Base-by-base conservation (phyloP, 2,888 invertebrate genomes). In the Mechanitis mazaeus region DNA sequence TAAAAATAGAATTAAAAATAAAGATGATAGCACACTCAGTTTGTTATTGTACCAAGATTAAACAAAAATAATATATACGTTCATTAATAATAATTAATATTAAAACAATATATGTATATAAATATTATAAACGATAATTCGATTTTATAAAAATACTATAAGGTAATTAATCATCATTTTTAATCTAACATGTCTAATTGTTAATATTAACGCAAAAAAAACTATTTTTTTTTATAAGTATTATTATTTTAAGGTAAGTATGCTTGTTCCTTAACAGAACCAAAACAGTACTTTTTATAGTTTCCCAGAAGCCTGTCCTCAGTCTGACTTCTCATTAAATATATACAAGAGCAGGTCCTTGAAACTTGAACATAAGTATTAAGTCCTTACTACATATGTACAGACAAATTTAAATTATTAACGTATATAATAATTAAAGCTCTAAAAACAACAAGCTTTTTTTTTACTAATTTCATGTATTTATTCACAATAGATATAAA, bases 261-360 rank as follows among this genome's bases (percentile, higher is more conserved):
- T 59, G 9, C 35, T 47, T 9, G 3, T 35, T 55, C 59, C 58
- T 61, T 59, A n/a, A 61, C 57, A 33, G 58, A 56, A 61, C 61
- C 67, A 55, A 61, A 64, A 67, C 35, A 50, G 59, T 61, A 61
- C 59, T 59, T 64, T 64, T 67, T 65, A 67, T 61, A 61, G 60
- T 31, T 63, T 58, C 63, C 61, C 59, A 56, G 64, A 57, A 66
- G 42, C 46, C 59, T 47, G 56, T 55, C 63, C 59, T 57, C 61
- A 61, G 63, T 59, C 63, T 59, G 64, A 20, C 20, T 20, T 20
- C 33, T 63, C 63, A 60, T 57, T 46, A 63, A 60, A 63, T 65
- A 65, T 65, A 57, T 61, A 57, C 59, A 45, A 65, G 56, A 61
- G 55, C 45, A 38, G 47, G 53, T 53, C 35, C 58, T 20, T 45